phyloP scores from a whole-genome alignment of 2,888 invertebrate species.

The Aspidiotus destructor region DNA sequence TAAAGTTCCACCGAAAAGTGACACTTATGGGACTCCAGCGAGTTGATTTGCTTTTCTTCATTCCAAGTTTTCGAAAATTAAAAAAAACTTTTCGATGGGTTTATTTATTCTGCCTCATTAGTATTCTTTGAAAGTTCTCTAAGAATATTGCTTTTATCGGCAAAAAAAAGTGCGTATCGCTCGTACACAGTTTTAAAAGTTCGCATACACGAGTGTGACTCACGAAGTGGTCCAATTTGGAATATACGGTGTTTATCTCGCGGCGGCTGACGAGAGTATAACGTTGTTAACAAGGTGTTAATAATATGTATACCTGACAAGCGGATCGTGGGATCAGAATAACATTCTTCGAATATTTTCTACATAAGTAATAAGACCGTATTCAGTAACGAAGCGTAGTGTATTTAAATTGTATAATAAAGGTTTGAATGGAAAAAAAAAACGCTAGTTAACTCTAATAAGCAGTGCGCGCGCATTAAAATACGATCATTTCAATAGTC shows the following conservation, averaged over 20 bases:
- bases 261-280: conserved; percentile 13
- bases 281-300: conserved; percentile 30
- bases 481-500: neutral
- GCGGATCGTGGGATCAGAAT: conserved; percentile 29
- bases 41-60: too few species aligned
- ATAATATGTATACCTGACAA: conserved; percentile 20
- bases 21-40: too few species aligned
- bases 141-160: too few species aligned
- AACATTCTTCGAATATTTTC: conserved; percentile 26
- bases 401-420: too few species aligned
- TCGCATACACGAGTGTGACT: neutral
- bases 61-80: too few species aligned
- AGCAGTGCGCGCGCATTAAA: conserved; percentile 25
- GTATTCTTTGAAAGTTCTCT: too few species aligned
- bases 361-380: conserved; percentile 14
- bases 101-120: too few species aligned
- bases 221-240: conserved; percentile 17
- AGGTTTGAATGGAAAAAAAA: too few species aligned
- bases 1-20: too few species aligned
- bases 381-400: neutral
- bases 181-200: too few species aligned
- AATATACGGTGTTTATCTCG: conserved; percentile 12
- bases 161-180: too few species aligned
- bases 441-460: neutral
- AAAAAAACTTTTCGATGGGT: too few species aligned